Evolutionary conservation across 2,888 invertebrate species (phyloP).

Genomic region (Aspidapion aeneum): DNA sequence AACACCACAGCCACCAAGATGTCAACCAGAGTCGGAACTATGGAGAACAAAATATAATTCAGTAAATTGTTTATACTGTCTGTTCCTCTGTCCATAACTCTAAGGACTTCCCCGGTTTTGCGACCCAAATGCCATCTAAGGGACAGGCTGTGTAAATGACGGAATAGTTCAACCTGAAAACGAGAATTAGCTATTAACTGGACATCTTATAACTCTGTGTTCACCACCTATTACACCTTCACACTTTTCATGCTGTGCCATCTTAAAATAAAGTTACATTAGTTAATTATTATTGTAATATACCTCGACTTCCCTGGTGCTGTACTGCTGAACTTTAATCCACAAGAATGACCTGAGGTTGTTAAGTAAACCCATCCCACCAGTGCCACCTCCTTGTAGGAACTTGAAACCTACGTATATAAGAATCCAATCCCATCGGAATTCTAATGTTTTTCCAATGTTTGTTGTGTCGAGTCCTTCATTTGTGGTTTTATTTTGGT

Average conservation of each 20-base stretch:
- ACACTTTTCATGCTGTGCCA: too few species aligned
- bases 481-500: too few species aligned
- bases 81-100: conserved; percentile 97
- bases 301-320: conserved; percentile 89
- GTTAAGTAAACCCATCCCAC: conserved; percentile 89
- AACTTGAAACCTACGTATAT: conserved; percentile 87
- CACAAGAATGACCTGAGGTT: conserved; percentile 89
- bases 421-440: conserved; percentile 88
- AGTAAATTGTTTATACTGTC: conserved; percentile 93
- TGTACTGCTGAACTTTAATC: conserved; percentile 95
- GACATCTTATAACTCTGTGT: too few species aligned
- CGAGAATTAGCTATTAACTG: too few species aligned
- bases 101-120: conserved; percentile 95
- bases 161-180: conserved; percentile 72
- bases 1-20: conserved; percentile 88
- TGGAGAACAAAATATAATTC: conserved; percentile 89
- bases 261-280: too few species aligned
- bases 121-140: conserved; percentile 92
- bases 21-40: conserved; percentile 89
- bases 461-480: conserved; percentile 30
- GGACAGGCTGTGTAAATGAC: conserved; percentile 86
- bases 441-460: too few species aligned
- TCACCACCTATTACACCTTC: too few species aligned
- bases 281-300: too few species aligned
- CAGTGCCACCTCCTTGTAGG: conserved; percentile 92